phyloP scores from a whole-genome alignment of 2,888 invertebrate genomes.

The Calliopum simillimum region DNA sequence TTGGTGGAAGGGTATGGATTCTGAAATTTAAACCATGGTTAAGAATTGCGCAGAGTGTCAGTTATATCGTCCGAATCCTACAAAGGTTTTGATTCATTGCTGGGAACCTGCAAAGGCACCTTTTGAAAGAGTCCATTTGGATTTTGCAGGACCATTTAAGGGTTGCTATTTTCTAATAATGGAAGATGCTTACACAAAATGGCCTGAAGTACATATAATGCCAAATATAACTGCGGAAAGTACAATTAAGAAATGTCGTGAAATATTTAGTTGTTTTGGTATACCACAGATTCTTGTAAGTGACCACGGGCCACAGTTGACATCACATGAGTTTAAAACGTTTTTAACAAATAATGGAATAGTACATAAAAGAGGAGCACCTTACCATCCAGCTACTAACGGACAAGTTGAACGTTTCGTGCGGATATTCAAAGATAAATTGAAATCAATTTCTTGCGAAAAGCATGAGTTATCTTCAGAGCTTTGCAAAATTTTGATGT shows the following conservation, averaged over 20 bases:
- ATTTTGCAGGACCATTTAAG: conserved; percentile 1
- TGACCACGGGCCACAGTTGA: conserved; percentile 28
- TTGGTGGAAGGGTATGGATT: conserved; percentile 26
- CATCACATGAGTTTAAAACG: conserved; percentile 12
- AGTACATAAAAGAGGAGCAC: conserved; percentile 3
- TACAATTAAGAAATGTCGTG: neutral
- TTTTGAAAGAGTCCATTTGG: conserved; percentile 7
- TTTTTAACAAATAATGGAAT: neutral
- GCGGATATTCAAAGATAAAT: neutral
- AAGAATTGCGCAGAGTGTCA: neutral
- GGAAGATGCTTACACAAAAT: neutral
- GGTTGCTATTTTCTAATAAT: conserved; percentile 1
- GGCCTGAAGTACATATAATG: conserved; percentile 5
- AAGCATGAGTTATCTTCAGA: neutral
- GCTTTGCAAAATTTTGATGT: neutral
- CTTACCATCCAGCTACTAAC: conserved; percentile 23
- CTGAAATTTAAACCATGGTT: neutral
- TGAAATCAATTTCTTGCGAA: no score
- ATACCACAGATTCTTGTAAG: neutral
- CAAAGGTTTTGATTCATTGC: neutral
- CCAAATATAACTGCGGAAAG: conserved; percentile 2
- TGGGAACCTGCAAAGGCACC: conserved; percentile 1
- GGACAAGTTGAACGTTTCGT: conserved; percentile 30
- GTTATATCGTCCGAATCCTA: neutral
- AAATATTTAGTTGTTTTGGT: conserved; percentile 5